Evolutionary conservation across 2,113 vertebrate genomes (phyloP).

Genomic region (Oncorhynchus nerka): DNA sequence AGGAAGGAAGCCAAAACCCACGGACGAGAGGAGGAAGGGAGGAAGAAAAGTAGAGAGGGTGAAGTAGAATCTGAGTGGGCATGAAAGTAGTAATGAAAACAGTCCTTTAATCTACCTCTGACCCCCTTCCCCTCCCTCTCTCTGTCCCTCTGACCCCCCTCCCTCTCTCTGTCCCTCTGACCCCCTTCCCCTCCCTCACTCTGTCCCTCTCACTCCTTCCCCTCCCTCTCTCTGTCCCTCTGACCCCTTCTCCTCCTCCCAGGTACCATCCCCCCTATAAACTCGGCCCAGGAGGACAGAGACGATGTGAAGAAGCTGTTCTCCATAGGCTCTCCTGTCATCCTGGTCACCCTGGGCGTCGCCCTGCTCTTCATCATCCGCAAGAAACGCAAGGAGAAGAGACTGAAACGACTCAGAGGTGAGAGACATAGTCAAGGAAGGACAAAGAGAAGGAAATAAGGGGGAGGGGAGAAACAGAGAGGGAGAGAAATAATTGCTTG

Average conservation of each 20-base stretch:
- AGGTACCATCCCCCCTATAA: constrained; percentile 97
- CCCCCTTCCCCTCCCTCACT: too few species aligned
- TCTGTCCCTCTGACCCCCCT: not conserved
- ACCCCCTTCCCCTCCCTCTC: too few species aligned
- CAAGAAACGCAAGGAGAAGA: constrained; percentile 96
- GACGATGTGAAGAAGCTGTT: constrained; percentile 97
- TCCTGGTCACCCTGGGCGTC: constrained; percentile 89
- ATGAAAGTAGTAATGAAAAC: not conserved
- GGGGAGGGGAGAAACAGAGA: constrained; percentile 21
- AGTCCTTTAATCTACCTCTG: not conserved
- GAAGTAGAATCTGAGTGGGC: not conserved
- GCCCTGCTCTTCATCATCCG: constrained; percentile 93
- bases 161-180: not conserved
- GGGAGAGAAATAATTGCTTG: too few species aligned
- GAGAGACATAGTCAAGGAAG: constrained; percentile 30
- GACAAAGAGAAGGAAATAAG: not conserved
- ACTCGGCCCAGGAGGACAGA: constrained; percentile 90
- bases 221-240: not conserved
- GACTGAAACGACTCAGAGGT: constrained; percentile 94
- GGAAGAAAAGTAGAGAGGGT: too few species aligned
- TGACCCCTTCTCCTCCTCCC: not conserved
- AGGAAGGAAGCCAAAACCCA: too few species aligned
- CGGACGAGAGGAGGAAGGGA: too few species aligned
- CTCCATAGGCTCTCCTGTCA: constrained; percentile 93
- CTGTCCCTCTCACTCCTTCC: too few species aligned